Percentiles rank a stretch among this genome's conserved stretches.
Conservation (phyloP, 2,113 vertebrate species). For the Eurystomus gularis region DNA sequence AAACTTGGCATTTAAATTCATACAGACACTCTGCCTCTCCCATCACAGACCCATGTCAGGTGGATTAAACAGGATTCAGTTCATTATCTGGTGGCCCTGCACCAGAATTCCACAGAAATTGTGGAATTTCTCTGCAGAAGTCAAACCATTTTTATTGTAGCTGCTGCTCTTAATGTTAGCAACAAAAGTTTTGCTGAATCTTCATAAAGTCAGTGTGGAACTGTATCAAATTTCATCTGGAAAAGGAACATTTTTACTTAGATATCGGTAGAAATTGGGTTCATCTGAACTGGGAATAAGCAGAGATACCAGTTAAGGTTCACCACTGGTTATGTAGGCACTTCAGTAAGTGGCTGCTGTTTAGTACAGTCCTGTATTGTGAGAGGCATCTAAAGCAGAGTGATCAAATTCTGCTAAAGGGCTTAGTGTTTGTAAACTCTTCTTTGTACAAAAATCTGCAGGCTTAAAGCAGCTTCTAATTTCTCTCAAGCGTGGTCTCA, state of each 20-base stretch:
- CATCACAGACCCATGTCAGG: background rate
- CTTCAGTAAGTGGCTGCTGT: background rate
- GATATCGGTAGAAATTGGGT: background rate
- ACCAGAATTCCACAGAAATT: too few species aligned
- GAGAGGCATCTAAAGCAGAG: background rate
- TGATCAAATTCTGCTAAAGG: background rate
- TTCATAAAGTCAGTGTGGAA: background rate
- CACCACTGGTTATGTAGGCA: background rate
- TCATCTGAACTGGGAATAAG: background rate
- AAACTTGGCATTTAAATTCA: background rate
- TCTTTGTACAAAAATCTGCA: background rate
- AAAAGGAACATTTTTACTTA: background rate
- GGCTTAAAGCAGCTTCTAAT: background rate
- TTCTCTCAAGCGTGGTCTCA: background rate
- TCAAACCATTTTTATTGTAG: background rate
- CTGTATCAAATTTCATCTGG: background rate
- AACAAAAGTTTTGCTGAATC: background rate
- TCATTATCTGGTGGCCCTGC: background rate
- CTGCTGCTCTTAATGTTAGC: background rate
- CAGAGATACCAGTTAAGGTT: background rate
- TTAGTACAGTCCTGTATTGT: background rate
- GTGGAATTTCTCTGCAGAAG: background rate
- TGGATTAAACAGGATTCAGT: background rate
- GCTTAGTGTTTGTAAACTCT: background rate
- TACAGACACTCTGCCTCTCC: background rate